Evolutionary conservation across 2,888 invertebrate genomes (phyloP).

Genomic region (Aphodius granarius): DNA sequence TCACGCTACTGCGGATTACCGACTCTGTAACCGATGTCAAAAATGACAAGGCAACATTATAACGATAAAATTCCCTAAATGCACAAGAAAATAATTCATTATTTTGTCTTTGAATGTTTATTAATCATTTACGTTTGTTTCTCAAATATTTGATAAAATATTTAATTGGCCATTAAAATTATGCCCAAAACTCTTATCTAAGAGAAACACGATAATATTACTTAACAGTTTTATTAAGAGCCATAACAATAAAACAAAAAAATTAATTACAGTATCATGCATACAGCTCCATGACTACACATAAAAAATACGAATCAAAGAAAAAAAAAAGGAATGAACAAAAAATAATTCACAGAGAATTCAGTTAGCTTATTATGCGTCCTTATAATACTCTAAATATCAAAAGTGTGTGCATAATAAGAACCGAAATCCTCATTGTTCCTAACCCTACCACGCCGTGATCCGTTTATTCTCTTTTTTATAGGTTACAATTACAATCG

Average conservation of each 20-base stretch:
- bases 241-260: background rate
- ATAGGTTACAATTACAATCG: background rate
- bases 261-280: background rate
- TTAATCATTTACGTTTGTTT: no score
- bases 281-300: background rate
- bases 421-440: conserved; percentile 47
- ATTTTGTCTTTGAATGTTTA: no score
- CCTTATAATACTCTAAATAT: conserved; percentile 9
- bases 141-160: no score
- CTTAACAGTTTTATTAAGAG: background rate
- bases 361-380: conserved; percentile 29
- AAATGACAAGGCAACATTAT: no score
- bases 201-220: background rate
- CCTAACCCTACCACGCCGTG: conserved; percentile 19
- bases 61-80: no score
- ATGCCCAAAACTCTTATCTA: no score
- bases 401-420: conserved; percentile 37
- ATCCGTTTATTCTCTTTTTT: conserved; percentile 20
- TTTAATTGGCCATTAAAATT: no score
- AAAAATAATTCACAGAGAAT: conserved; percentile 18
- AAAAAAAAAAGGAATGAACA: background rate
- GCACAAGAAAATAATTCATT: no score
- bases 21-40: no score
- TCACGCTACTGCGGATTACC: no score
- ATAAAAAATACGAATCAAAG: background rate